These are phyloP conservation scores for Manduca sexta DNA, from an alignment of 1,140 invertebrate genomes.

Conservation along the genomic window DNA sequence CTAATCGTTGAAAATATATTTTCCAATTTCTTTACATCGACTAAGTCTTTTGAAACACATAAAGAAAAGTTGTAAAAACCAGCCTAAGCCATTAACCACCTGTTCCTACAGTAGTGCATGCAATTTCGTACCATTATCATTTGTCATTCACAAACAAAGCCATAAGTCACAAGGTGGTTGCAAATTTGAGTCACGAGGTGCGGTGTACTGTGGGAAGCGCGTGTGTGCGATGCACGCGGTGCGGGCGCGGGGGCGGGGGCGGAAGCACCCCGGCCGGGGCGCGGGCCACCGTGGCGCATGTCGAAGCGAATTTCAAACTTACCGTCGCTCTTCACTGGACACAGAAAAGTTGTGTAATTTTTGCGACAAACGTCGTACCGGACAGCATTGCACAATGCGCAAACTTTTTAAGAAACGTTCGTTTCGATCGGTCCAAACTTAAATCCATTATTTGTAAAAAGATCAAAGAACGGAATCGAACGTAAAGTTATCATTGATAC, in stretches of 20 bases:
- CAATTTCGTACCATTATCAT: no score
- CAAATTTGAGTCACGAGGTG: no score
- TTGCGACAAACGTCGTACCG: constrained; percentile 24
- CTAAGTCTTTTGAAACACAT: no score
- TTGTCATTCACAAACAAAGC: no score
- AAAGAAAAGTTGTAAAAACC: no score
- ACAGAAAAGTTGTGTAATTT: constrained; percentile 54
- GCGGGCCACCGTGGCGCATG: constrained; percentile 2
- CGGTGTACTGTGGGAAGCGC: background rate
- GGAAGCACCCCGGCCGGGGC: constrained; percentile 3
- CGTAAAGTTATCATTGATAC: no score
- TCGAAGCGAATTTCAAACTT: constrained; percentile 18
- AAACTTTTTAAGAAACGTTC: constrained; percentile 18
- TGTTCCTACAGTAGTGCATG: no score
- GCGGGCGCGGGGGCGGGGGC: constrained; percentile 9
- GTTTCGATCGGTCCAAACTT: background rate
- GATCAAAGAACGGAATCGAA: background rate
- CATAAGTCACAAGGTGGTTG: no score
- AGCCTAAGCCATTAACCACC: no score
- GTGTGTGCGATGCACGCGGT: constrained; percentile 1
- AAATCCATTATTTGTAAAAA: background rate
- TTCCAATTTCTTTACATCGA: no score
- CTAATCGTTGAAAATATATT: no score
- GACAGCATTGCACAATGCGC: background rate
- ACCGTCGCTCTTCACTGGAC: constrained; percentile 32